Percentiles rank a stretch among this genome's conserved stretches.
phyloP scores from a whole-genome alignment of 2,888 invertebrate species.

The Frankliniella fusca region DNA sequence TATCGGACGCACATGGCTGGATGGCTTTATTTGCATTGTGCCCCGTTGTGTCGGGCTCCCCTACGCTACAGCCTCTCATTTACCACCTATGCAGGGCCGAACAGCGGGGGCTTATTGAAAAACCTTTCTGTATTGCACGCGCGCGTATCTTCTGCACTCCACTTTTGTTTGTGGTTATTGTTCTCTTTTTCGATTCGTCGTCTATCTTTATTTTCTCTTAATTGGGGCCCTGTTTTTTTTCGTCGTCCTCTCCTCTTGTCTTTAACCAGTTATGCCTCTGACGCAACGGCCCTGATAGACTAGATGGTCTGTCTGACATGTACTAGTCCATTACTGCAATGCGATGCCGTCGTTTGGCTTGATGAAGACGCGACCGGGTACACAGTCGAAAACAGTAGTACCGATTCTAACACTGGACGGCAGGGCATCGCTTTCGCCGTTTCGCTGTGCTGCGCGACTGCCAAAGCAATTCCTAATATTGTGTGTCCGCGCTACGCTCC shows the following conservation, averaged over 20 bases:
- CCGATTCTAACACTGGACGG: background rate
- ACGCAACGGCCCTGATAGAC: slow-evolving; percentile 5
- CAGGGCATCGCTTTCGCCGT: too few relatives aligned
- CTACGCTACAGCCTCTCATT: background rate
- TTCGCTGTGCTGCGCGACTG: too few relatives aligned
- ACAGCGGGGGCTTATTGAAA: background rate
- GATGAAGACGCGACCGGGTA: slow-evolving; percentile 17
- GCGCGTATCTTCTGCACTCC: background rate
- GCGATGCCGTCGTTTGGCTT: background rate
- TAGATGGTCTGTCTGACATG: background rate
- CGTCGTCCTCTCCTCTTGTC: background rate
- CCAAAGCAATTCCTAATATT: background rate
- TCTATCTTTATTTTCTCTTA: background rate
- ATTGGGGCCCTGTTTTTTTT: background rate
- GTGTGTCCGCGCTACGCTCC: background rate
- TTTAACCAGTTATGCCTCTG: background rate
- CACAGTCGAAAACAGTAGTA: background rate
- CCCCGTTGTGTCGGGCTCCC: background rate
- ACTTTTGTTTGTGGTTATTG: too few relatives aligned
- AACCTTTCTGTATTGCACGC: background rate
- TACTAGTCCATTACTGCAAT: slow-evolving; percentile 13
- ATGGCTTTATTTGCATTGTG: background rate
- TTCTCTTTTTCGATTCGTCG: background rate
- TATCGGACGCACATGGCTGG: background rate
- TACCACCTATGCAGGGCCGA: background rate